phyloP scores from a whole-genome alignment of 1,140 invertebrate genomes.

The Sycobia sp. region DNA sequence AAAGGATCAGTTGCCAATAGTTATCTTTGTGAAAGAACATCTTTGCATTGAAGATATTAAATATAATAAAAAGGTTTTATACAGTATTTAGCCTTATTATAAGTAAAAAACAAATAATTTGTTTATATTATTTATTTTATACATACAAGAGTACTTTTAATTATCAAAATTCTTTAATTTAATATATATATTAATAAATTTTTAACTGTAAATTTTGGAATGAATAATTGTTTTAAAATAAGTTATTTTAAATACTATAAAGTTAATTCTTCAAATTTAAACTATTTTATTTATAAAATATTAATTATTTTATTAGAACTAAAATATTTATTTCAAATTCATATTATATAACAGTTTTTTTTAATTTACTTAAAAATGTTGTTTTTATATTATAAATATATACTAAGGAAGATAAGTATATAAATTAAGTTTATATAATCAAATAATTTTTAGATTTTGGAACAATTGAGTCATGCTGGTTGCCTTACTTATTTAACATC shows the following conservation, averaged over 20 bases:
- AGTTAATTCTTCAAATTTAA: too few species aligned
- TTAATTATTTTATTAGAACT: too few species aligned
- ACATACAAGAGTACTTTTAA: neutral
- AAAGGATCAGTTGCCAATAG: conserved; percentile 34
- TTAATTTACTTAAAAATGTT: too few species aligned
- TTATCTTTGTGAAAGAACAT: conserved; percentile 47
- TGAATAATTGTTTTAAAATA: too few species aligned
- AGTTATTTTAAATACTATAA: too few species aligned
- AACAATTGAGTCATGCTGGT: conserved; percentile 36
- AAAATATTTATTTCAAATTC: too few species aligned
- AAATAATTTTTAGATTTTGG: conserved; percentile 36
- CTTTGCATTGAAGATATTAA: conserved; percentile 53
- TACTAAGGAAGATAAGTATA: neutral
- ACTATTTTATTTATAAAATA: too few species aligned
- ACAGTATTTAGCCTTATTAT: conserved; percentile 9
- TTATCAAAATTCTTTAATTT: too few species aligned
- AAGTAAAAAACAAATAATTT: neutral
- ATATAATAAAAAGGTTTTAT: conserved; percentile 45
- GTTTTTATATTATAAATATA: conserved; percentile 5
- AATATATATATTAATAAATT: neutral
- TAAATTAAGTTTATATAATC: neutral
- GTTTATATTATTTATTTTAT: too few species aligned
- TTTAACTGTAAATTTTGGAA: too few species aligned
- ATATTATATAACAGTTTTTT: too few species aligned
- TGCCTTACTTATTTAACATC: conserved; percentile 44